Base-by-base conservation (phyloP, 2,888 invertebrate genomes). In the Lithophane socia region DNA sequence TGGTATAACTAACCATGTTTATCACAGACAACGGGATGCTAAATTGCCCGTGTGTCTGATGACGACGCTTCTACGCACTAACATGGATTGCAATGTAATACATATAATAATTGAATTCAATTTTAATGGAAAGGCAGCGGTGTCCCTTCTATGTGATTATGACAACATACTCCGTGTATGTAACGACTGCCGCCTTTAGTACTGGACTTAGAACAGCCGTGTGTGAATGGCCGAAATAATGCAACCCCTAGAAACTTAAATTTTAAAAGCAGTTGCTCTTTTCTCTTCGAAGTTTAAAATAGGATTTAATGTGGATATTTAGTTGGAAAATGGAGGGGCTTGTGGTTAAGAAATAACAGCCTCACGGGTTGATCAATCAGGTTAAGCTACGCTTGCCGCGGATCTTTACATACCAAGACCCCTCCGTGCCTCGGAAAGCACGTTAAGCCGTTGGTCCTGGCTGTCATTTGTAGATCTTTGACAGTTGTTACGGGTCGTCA, bases 271-370 rank as follows among this genome's bases (percentile, higher is more conserved):
- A 58, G 44, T 44, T 67, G 52, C 16, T 63, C 10, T 67, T 84
- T 66, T 79, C 64, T 52, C 58, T 54, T 16, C 18, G 9, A 71
- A 66, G 66, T 84, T 79, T 71, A 67, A 54, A 78, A 71, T 24
- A 37, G 56, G 52, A 63, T 60, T 60, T 63, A 71, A 69, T 64
- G 70, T 49, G n/a, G 37, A 70, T 61, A 24, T n/a, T n/a, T n/a
- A n/a, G n/a, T n/a, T n/a, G n/a, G n/a, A n/a, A n/a, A n/a, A n/a
- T n/a, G n/a, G n/a, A n/a, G n/a, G n/a, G n/a, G n/a, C n/a, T n/a
- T n/a, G n/a, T n/a, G n/a, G n/a, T n/a, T n/a, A n/a, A n/a, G n/a
- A n/a, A n/a, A n/a, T n/a, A n/a, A n/a, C n/a, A n/a, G n/a, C n/a
- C n/a, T n/a, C n/a, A n/a, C n/a, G n/a, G n/a, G n/a, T n/a, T n/a